These are phyloP conservation scores for Listronotus bonariensis DNA, from an alignment of 1,140 invertebrate species.

Conservation along the genomic window DNA sequence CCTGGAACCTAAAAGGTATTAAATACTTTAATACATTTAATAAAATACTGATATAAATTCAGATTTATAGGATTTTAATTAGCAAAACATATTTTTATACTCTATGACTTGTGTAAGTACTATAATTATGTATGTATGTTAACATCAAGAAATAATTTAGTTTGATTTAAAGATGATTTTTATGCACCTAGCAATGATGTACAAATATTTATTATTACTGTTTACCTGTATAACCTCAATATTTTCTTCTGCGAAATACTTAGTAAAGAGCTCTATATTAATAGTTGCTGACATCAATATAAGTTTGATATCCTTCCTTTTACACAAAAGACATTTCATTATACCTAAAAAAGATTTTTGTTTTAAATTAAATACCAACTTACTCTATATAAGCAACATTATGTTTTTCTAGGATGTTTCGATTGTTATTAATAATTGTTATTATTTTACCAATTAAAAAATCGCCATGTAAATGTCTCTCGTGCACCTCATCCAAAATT, in stretches of 20 bases:
- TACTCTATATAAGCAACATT: conserved; percentile 3
- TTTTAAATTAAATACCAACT: not conserved
- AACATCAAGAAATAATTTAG: no score
- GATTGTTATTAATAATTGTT: no score
- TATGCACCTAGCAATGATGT: no score
- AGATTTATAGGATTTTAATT: no score
- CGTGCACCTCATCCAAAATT: conserved; percentile 95
- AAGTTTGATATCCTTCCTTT: conserved; percentile 82
- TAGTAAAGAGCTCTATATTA: conserved; percentile 89
- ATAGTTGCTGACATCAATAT: conserved; percentile 99
- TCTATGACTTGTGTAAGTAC: no score
- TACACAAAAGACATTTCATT: conserved; percentile 68
- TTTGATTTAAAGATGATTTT: no score
- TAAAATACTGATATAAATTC: no score
- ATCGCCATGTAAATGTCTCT: conserved; percentile 93
- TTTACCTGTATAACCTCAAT: conserved; percentile 74
- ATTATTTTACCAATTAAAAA: conserved; percentile 81
- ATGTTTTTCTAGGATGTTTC: no score
- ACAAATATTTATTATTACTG: no score
- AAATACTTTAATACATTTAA: no score
- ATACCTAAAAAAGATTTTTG: conserved; percentile 40
- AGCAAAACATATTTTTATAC: no score
- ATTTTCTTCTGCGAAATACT: conserved; percentile 84
- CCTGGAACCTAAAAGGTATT: conserved; percentile 80
- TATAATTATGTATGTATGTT: no score